Conservation (phyloP, 2,888 invertebrate genomes). For the Macropis europaea region DNA sequence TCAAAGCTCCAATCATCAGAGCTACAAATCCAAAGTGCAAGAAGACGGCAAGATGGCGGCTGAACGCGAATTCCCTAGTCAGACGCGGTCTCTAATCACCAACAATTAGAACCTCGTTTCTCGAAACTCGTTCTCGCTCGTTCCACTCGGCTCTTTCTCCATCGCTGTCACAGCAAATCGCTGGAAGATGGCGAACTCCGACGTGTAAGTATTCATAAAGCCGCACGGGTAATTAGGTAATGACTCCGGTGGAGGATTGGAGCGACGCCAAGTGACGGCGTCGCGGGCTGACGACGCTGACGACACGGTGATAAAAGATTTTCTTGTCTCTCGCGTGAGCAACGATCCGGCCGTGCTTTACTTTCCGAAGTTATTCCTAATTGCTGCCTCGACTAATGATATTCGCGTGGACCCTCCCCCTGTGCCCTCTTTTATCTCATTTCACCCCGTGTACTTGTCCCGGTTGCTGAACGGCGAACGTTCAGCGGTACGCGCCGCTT, state of each 20-base stretch:
- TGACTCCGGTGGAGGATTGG: conserved; percentile 55
- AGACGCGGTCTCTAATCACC: not conserved
- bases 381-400: conserved; percentile 39
- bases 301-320: conserved; percentile 64
- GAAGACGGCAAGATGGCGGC: too few species aligned
- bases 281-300: conserved; percentile 50
- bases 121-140: not conserved
- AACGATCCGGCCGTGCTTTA: conserved; percentile 22
- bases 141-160: not conserved
- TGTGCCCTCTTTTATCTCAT: not conserved
- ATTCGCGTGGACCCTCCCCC: conserved; percentile 14
- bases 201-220: conserved; percentile 60
- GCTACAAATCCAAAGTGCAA: too few species aligned
- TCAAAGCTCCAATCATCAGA: too few species aligned
- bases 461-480: not conserved
- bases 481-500: not conserved
- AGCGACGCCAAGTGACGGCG: conserved; percentile 52
- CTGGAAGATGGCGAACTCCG: conserved; percentile 38
- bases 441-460: not conserved
- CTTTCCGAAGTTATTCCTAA: conserved; percentile 32
- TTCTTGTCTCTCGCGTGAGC: conserved; percentile 49
- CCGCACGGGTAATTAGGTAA: conserved; percentile 65
- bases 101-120: not conserved
- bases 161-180: conserved; percentile 22
- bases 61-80: too few species aligned